phyloP scores from a whole-genome alignment of 1,140 invertebrate species.

The Brevipalpus yothersi region DNA sequence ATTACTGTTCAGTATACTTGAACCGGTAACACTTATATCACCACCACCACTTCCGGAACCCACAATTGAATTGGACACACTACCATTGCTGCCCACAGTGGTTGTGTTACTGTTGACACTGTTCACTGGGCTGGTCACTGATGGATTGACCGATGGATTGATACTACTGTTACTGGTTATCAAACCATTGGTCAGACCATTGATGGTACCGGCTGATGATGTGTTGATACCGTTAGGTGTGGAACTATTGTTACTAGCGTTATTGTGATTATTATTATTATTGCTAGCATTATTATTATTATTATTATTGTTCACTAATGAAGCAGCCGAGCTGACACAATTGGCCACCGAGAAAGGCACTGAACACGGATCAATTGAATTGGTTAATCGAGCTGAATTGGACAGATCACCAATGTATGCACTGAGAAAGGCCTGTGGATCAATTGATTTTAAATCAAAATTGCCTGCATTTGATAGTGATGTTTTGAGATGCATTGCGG shows the following conservation, averaged over 20 bases:
- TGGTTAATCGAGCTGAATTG: not conserved
- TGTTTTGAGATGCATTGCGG: not conserved
- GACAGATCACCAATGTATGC: slow-evolving; percentile 5
- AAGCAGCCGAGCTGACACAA: not conserved
- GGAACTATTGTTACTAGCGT: no score
- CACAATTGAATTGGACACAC: no score
- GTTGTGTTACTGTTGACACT: no score
- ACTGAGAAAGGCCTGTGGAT: slow-evolving; percentile 2
- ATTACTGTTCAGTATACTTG: not conserved
- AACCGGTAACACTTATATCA: not conserved
- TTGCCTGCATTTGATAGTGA: not conserved
- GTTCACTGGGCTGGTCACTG: no score
- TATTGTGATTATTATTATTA: not conserved
- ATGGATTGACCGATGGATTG: no score
- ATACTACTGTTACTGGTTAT: no score
- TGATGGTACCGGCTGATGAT: no score
- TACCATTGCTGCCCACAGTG: no score
- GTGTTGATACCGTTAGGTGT: no score
- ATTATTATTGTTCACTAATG: not conserved
- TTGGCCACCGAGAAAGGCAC: not conserved
- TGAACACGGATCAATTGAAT: not conserved
- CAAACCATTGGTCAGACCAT: not conserved
- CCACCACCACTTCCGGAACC: no score
- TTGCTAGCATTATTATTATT: not conserved
- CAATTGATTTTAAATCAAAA: slow-evolving; percentile 5